Evolutionary conservation across 2,888 invertebrate genomes (phyloP), one percentile per base, ranked within the genome.

Genomic region (Chelonus formosanus): DNA sequence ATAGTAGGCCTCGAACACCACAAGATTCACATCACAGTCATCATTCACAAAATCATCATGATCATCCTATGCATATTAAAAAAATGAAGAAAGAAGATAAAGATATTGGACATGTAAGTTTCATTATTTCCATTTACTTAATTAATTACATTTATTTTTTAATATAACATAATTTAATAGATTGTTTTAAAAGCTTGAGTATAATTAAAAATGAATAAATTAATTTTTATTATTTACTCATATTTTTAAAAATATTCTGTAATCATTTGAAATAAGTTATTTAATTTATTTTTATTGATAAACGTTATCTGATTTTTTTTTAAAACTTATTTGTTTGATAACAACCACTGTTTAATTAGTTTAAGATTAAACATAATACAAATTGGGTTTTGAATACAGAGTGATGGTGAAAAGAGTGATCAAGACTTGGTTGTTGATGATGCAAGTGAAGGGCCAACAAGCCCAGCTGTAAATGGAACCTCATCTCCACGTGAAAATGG

Each of bases 391-490:
- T 20, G 20, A 20, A 20, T 20, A 20, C 91, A 91, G 80, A 92
- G 91, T 81, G 93, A 94, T 84, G 93, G 92, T 57, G 93, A 93
- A 80, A 94, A 94, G 82, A 92, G 92, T 80, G 95, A 96, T 80
- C 93, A 95, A 86, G 96, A 97, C 82, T 86, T 97, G 76, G 96
- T 97, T 67, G 97, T 97, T 58, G 97, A 97, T 84, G 97, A 95
- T 79, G 95, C 95, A 56, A 95, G 94, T 73, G 95, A 96, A 86
- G 95, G 95, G 79, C 94, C 94, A n/a, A 90, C 92, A 59, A 93
- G 94, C 61, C 93, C 94, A 0, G 91, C 92, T 1, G 78, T 79
- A 76, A 93, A 93, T 77, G 94, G 95, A 20, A 94, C 94, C 8
- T 89, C 94, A 7, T 94, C 95, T 7, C 94, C 95, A 0, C 85